Evolutionary conservation across 30 jellyfish, hydroid and myxozoan genomes (phyloP), one percentile per base, ranked within the genome.

Genomic region (Aurelia coerulea): DNA sequence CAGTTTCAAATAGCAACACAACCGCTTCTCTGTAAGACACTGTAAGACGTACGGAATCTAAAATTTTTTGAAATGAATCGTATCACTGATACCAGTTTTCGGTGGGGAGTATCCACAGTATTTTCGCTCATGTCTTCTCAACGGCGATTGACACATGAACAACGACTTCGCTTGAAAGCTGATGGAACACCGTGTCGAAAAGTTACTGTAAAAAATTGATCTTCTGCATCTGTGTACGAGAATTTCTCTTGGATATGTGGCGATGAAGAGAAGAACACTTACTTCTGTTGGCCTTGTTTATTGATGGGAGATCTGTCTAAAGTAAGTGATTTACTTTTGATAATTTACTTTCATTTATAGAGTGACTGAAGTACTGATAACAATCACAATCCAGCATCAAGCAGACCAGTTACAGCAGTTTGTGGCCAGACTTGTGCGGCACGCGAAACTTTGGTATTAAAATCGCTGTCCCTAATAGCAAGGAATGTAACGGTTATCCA

Each of bases 281-380:
- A 64, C 74, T 64, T 13, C 74, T 64, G 65, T 39, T 70, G 81
- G 81, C 81, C 81, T 18, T 70, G 81, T 56, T 70, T 70, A 49
- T 37, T 70, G 62, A 35, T 70, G 64, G 81, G 64, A 70, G 81
- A 70, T 70, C 64, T 70, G 19, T 70, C 64, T 2, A 70, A 46
- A 70, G 81, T 70, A 35, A 39, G 29, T 70, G 19, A 37, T 70
- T 70, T 51, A 18, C 32, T 16, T 16, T 18, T 18, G 5, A 18
- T 64, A 41, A 64, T 64, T 18, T 16, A 18, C 3, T 41, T 5
- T 64, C 8, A 64, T 18, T 18, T 41, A 64, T 3, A 18, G 2
- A 41, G 49, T 41, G 49, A 18, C 35, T 64, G 32, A 3, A 64
- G 37, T 62, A 37, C 72, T 33, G 9, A 16, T 62, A 62, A 62